Percentiles rank a stretch among this genome's conserved stretches.
These are phyloP conservation scores for Arothron firmamentum DNA, from an alignment of 2,113 vertebrate species.

Conservation along the genomic window DNA sequence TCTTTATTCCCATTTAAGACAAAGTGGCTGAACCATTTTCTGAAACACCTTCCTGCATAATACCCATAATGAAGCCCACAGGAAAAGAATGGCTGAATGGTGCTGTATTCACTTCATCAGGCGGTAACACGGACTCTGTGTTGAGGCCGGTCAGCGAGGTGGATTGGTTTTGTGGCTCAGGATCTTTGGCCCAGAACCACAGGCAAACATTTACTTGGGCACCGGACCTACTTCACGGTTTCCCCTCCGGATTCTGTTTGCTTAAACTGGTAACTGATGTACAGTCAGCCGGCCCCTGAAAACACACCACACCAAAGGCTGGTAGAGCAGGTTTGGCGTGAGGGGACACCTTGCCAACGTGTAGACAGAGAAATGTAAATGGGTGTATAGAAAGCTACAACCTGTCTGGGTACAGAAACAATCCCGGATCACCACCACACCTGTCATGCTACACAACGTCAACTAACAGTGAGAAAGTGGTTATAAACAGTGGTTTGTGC, in stretches of 20 bases:
- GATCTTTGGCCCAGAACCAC: slow-evolving; percentile 61
- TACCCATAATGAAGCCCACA: slow-evolving; percentile 21
- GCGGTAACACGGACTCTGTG: slow-evolving; percentile 43
- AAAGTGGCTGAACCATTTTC: slow-evolving; percentile 24
- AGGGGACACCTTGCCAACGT: slow-evolving; percentile 41
- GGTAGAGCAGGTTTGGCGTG: slow-evolving; percentile 32
- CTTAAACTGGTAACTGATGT: slow-evolving; percentile 61
- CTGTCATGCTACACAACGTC: too few relatives aligned
- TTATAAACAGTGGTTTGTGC: too few relatives aligned
- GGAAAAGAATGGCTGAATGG: slow-evolving; percentile 42
- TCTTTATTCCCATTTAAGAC: neutral
- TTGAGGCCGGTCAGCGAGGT: slow-evolving; percentile 21
- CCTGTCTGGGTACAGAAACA: slow-evolving; percentile 7
- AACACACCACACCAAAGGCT: slow-evolving; percentile 17
- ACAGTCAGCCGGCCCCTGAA: slow-evolving; percentile 44
- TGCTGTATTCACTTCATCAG: slow-evolving; percentile 36
- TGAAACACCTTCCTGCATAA: slow-evolving; percentile 15
- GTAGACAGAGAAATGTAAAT: slow-evolving; percentile 33
- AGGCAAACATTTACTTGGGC: slow-evolving; percentile 73
- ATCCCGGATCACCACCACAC: too few relatives aligned
- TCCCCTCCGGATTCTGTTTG: slow-evolving; percentile 52
- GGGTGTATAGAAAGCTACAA: slow-evolving; percentile 20
- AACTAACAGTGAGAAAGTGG: too few relatives aligned
- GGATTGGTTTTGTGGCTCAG: slow-evolving; percentile 53
- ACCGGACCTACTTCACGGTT: slow-evolving; percentile 50